phyloP scores from a whole-genome alignment of 1,140 invertebrate genomes.

The Onthophagus taurus region DNA sequence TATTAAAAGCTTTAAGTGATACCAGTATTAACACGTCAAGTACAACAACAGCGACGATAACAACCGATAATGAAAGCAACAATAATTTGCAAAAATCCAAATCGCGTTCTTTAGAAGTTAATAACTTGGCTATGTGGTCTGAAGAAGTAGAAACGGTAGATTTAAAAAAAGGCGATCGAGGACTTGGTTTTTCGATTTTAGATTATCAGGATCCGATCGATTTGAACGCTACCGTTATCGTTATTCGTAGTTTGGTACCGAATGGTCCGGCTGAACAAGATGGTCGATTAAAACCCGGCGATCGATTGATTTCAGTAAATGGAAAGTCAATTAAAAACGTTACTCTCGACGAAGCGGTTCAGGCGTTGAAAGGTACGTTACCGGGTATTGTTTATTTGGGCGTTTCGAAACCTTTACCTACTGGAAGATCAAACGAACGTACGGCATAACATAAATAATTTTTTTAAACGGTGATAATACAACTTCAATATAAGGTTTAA shows the following conservation, averaged over 20 bases:
- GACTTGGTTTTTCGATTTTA: conserved; percentile 89
- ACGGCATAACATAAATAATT: no score
- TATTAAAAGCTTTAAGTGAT: conserved; percentile 82
- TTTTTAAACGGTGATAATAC: no score
- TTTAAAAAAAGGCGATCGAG: conserved; percentile 78
- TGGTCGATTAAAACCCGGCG: conserved; percentile 83
- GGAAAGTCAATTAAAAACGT: conserved; percentile 78
- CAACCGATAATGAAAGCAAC: conserved; percentile 40
- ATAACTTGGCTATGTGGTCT: conserved; percentile 87
- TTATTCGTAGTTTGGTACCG: conserved; percentile 86
- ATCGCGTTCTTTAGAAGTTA: conserved; percentile 84
- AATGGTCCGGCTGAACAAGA: conserved; percentile 83
- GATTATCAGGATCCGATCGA: conserved; percentile 91
- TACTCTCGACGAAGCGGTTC: conserved; percentile 81
- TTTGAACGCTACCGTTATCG: conserved; percentile 83
- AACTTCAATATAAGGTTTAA: no score
- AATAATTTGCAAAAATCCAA: conserved; percentile 64
- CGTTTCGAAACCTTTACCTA: conserved; percentile 68
- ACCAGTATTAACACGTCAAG: conserved; percentile 70
- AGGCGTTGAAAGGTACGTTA: conserved; percentile 77
- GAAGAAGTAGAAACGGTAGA: conserved; percentile 79
- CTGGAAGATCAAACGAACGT: no score
- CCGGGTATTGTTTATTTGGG: conserved; percentile 75
- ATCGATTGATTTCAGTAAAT: conserved; percentile 67
- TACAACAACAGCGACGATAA: conserved; percentile 28